Evolutionary conservation across 30 jellyfish, hydroid and myxozoan species (phyloP).

Genomic region (Clytia hemisphaerica): DNA sequence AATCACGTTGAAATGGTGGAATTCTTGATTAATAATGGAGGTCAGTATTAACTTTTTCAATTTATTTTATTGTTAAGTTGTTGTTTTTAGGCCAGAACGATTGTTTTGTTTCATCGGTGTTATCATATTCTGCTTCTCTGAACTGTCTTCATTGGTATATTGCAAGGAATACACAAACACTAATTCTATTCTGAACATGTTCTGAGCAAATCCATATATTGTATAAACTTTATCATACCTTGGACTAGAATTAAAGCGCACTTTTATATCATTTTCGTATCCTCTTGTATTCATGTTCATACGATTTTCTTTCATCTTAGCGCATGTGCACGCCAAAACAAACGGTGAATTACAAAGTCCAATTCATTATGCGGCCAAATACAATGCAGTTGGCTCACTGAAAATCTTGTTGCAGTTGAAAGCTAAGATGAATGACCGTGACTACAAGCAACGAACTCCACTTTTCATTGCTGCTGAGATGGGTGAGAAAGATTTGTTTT

Average conservation of each 20-base stretch:
- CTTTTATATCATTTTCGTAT: no score
- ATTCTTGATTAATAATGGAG: slow-evolving; percentile 59
- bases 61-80: no score
- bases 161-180: no score
- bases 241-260: no score
- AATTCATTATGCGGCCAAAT: slow-evolving; percentile 91
- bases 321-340: slow-evolving; percentile 71
- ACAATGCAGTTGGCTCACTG: slow-evolving; percentile 78
- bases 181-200: no score
- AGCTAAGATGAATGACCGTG: slow-evolving; percentile 68
- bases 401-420: slow-evolving; percentile 49
- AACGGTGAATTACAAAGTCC: slow-evolving; percentile 81
- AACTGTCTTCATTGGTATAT: no score
- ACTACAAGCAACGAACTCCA: slow-evolving; percentile 83
- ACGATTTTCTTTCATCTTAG: slow-evolving; percentile 36
- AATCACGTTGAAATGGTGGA: slow-evolving; percentile 74
- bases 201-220: no score
- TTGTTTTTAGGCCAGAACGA: no score
- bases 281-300: no score
- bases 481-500: slow-evolving; percentile 26
- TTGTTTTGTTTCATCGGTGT: no score
- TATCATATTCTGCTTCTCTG: no score
- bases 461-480: slow-evolving; percentile 85
- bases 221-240: no score
- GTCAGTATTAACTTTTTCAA: slow-evolving; percentile 37